Evolutionary conservation across 2,888 invertebrate genomes (phyloP).

Genomic region (Coelopa pilipes): DNA sequence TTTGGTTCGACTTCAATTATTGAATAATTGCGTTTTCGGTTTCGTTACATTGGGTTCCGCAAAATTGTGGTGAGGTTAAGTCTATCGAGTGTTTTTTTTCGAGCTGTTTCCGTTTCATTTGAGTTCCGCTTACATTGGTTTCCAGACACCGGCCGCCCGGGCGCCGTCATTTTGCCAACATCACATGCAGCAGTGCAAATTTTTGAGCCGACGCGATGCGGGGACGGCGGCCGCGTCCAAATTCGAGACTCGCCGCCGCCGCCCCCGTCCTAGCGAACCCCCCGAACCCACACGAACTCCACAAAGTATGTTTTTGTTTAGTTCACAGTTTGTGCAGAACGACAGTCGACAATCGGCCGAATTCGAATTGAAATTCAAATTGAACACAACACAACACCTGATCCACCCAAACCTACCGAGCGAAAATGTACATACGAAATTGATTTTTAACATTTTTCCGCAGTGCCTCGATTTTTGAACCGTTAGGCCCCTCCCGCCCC

Average conservation of each 20-base stretch:
- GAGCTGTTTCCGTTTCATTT: constrained; percentile 24
- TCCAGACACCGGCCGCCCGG: constrained; percentile 33
- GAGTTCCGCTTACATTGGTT: constrained; percentile 29
- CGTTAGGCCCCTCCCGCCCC: background rate
- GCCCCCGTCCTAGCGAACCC: constrained; percentile 6
- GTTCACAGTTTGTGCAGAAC: constrained; percentile 49
- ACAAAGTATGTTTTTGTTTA: constrained; percentile 49
- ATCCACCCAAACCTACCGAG: too few species aligned
- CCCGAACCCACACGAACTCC: constrained; percentile 12
- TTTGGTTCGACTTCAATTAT: constrained; percentile 35
- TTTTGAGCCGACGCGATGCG: constrained; percentile 53
- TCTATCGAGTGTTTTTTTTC: constrained; percentile 25
- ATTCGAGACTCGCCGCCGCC: background rate
- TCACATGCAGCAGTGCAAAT: constrained; percentile 63
- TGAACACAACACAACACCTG: background rate
- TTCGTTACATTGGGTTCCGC: background rate
- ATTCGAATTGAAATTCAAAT: background rate
- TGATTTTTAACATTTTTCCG: constrained; percentile 61
- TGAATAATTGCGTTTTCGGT: constrained; percentile 11
- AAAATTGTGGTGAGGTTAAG: constrained; percentile 2
- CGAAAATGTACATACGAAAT: constrained; percentile 44
- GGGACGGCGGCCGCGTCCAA: constrained; percentile 10
- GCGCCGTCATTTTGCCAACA: constrained; percentile 37
- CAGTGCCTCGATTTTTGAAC: constrained; percentile 27
- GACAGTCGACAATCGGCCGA: background rate